Evolutionary conservation across 2,797 vertebrate genomes (phyloP).

Genomic region (Lophius americanus): DNA sequence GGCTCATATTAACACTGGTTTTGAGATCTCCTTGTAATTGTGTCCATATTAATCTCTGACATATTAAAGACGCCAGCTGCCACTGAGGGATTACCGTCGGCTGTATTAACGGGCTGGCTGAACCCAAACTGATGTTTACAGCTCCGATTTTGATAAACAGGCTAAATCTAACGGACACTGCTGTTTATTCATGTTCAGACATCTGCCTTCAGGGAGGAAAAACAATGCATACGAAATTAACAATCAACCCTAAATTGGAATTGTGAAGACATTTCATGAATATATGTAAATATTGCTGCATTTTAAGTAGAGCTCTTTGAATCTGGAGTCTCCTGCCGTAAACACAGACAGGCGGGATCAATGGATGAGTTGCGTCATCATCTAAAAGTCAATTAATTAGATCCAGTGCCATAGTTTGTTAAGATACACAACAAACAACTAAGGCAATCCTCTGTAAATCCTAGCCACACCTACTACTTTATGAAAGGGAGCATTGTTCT

Average conservation of each 20-base stretch:
- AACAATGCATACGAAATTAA: conserved; percentile 19
- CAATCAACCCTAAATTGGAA: conserved; percentile 4
- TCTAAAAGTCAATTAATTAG: conserved; percentile 15
- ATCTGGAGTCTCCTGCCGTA: conserved; percentile 18
- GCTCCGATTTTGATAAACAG: conserved; percentile 51
- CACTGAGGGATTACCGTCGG: conserved; percentile 42
- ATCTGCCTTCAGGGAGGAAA: conserved; percentile 18
- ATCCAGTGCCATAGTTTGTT: background rate
- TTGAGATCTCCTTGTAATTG: conserved; percentile 50
- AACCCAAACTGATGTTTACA: conserved; percentile 63
- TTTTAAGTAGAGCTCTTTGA: conserved; percentile 28
- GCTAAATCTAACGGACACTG: conserved; percentile 37
- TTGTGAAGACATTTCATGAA: conserved; percentile 18
- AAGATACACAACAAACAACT: background rate
- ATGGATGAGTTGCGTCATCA: conserved; percentile 16
- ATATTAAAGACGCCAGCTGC: conserved; percentile 70
- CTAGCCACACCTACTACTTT: background rate
- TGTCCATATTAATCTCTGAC: conserved; percentile 63
- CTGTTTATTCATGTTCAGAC: conserved; percentile 22
- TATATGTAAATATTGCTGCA: conserved; percentile 33
- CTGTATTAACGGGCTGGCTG: conserved; percentile 32
- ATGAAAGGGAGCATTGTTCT: background rate
- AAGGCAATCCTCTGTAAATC: conserved; percentile 1
- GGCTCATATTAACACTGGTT: conserved; percentile 41
- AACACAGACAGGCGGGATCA: conserved; percentile 11